Evolutionary conservation across 2,888 invertebrate genomes (phyloP), one percentile per base, ranked within the genome.

Genomic region (Sphinx pinastri): DNA sequence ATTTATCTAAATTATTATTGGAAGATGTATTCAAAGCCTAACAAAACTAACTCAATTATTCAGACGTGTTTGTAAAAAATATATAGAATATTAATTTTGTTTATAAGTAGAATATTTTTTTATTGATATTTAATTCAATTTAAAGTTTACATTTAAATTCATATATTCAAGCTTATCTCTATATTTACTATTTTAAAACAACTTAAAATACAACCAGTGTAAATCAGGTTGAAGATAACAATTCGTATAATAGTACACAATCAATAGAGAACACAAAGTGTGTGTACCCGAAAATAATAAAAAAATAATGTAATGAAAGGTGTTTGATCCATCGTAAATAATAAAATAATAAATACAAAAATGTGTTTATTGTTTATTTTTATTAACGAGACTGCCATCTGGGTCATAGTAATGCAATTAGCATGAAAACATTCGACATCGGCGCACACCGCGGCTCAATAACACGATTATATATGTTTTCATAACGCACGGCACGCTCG

Each of bases 391-490:
- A 75, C 74, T 25, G 74, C 73, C 74, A 79, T 73, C 74, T 77
- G 67, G 76, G 77, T 78, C 75, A 77, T 58, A 68, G 71, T 72
- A 76, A 73, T 71, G 73, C 70, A 75, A 77, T 74, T 73, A 67
- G 63, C 38, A 60, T 49, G 57, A 54, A 73, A 16, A 63, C 13
- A 71, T 78, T 78, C 71, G 71, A 73, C 76, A 76, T 73, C 72
- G 71, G 52, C 73, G 71, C 45, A 16, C 73, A 72, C 54, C 31
- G 38, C 13, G 13, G 66, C 68, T 69, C 70, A 55, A 25, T 67
- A 69, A 70, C 70, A 73, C 57, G 59, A 71, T 71, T 71, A 67
- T 70, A 73, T 70, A 72, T 63, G 70, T 71, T 31, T 57, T 72
- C 13, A 66, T 68, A 69, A 73, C 72, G 19, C 69, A 77, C 71